phyloP scores from a whole-genome alignment of 2,113 vertebrate genomes.

The Poecilia latipinna region DNA sequence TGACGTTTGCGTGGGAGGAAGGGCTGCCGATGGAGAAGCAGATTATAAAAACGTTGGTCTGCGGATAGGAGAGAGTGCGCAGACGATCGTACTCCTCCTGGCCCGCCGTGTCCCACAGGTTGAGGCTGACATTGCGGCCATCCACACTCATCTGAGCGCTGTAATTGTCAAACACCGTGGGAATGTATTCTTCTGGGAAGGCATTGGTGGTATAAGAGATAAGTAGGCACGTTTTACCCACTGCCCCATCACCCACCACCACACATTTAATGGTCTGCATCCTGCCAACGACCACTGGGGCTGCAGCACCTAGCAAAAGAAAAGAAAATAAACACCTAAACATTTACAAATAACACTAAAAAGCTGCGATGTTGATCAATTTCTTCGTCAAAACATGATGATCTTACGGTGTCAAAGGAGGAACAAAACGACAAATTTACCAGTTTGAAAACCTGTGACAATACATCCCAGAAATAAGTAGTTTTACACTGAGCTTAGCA shows the following conservation, averaged over 20 bases:
- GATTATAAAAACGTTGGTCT: constrained; percentile 94
- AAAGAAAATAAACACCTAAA: constrained; percentile 21
- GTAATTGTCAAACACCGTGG: constrained; percentile 96
- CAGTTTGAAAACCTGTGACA: background rate
- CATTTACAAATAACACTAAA: background rate
- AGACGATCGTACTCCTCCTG: constrained; percentile 94
- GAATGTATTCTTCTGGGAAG: constrained; percentile 94
- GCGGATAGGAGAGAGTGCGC: constrained; percentile 90
- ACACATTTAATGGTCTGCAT: constrained; percentile 98
- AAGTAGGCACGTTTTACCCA: constrained; percentile 95
- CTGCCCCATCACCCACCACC: constrained; percentile 92
- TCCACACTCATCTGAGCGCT: constrained; percentile 94
- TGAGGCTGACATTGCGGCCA: constrained; percentile 91
- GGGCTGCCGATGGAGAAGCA: constrained; percentile 94
- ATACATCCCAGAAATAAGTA: background rate
- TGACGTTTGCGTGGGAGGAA: constrained; percentile 91
- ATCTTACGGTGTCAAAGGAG: background rate
- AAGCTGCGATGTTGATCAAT: background rate
- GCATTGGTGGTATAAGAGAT: constrained; percentile 95
- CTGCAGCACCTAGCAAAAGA: constrained; percentile 76
- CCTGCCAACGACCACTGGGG: constrained; percentile 82
- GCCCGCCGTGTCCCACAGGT: constrained; percentile 94
- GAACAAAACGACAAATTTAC: background rate
- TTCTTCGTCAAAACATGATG: background rate
- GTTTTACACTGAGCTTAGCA: constrained; percentile 38